Evolutionary conservation across 30 jellyfish, hydroid and myxozoan genomes (phyloP).

Genomic region (Hydractinia echinata): DNA sequence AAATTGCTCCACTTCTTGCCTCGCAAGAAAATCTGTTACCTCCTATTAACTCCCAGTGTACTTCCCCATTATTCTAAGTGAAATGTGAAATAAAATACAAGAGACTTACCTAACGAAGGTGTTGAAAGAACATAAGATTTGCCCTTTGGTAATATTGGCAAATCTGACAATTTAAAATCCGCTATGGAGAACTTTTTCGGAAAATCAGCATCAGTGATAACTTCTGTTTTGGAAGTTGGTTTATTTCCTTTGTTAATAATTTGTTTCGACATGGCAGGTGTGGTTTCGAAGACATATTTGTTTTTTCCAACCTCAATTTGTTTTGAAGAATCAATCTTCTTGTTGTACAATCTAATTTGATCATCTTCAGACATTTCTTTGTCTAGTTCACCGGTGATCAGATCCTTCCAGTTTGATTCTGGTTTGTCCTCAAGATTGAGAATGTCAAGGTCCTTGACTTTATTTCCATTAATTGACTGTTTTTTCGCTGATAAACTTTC

Average conservation of each 20-base stretch:
- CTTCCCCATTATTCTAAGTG: too few relatives aligned
- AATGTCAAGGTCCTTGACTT: neutral
- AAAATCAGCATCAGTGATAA: constrained; percentile 9
- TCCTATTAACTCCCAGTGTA: too few relatives aligned
- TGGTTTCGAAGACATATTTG: neutral
- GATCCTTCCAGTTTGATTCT: constrained; percentile 14
- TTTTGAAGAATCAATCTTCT: neutral
- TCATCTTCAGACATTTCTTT: neutral
- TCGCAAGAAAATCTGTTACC: too few relatives aligned
- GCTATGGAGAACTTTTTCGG: constrained; percentile 21
- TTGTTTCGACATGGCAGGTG: constrained; percentile 11
- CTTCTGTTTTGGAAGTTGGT: neutral
- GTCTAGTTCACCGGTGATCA: neutral
- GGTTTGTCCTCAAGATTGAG: neutral
- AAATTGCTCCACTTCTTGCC: too few relatives aligned
- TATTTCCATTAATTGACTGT: neutral
- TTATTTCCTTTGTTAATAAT: neutral
- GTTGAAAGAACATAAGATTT: constrained; percentile 38
- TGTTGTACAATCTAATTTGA: neutral
- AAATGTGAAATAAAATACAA: too few relatives aligned
- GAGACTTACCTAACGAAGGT: constrained; percentile 26
- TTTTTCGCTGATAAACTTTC: constrained; percentile 7
- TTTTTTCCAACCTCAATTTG: neutral
- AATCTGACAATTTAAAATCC: constrained; percentile 32
- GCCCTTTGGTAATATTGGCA: constrained; percentile 35